Base-by-base conservation (phyloP, 2,113 vertebrate species). In the Nothocercus julius region DNA sequence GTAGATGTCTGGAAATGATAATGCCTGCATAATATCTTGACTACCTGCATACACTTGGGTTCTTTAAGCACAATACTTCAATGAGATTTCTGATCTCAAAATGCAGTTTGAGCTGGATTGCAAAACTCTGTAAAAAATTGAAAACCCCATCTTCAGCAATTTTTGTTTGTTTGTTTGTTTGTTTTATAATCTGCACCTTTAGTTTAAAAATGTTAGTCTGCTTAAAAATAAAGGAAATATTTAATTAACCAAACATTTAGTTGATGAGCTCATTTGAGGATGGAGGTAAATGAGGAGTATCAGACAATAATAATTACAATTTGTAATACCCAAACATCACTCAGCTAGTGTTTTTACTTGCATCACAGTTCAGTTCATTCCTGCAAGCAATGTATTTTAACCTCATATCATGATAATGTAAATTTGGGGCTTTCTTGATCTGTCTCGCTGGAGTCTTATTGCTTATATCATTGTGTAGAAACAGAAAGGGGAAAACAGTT, bases 371-470 rank as follows among this genome's bases (percentile, higher is more conserved):
- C 32, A 83, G 44, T 36, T 83, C 11, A 1, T 88, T n/a, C 47
- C 94, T 88, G 47, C 64, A 90, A 85, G 91, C 47, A 76, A 32
- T 67, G 34, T 67, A 61, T 38, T 94, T 81, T 90, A 95, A 61
- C 78, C 82, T 28, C 44, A 20, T 5, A 40, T 17, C 20, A 54
- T 6, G 30, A 44, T 62, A 75, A 85, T 92, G 27, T 34, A 61
- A 7, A 90, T 79, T 58, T 70, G 7, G 66, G 92, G 3, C 7
- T 89, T 85, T 86, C 79, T 44, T 64, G 32, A 83, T 19, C n/a
- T 21, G 6, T 9, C 54, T 53, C 13, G n/a, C 66, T 92, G 64
- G 59, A 91, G 87, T 40, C 12, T 79, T 38, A 76, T 34, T 72
- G 61, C 78, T 95, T 76, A 36, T 20, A 67, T 44, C 24, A 70